Evolutionary conservation across 2,888 invertebrate species (phyloP), one percentile per base, ranked within the genome.

Genomic region (Nemotelus pantherinus): DNA sequence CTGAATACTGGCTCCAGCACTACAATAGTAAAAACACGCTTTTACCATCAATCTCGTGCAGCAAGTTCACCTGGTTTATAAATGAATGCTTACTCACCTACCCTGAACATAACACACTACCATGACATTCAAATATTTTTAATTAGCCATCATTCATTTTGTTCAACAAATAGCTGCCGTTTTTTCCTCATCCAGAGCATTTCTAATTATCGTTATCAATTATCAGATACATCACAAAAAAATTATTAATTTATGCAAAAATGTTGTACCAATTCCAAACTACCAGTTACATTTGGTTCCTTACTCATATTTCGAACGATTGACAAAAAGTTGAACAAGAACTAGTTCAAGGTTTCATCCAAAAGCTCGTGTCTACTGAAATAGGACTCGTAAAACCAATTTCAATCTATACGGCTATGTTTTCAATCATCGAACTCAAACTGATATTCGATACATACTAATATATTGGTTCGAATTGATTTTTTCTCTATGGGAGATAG

Each of bases 261-360:
- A 7, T 60, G 60, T 3, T 7, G 41, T 41, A 41, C 25, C 43
- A 25, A 7, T 43, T 41, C 7, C 3, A 39, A 60, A 60, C 41
- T 60, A 39, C 25, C n/a, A 45, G 45, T 7, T n/a, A 25, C 25
- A 3, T 9, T n/a, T 50, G 50, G 50, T 68, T 68, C 67, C 67
- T 68, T 47, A 68, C 50, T 50, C 50, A 50, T 68, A 25, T 68
- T n/a, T 50, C 44, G 67, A 48, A 2, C 50, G n/a, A 2, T 6
- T 48, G 4, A 25, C 25, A 2, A 3, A 65, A 68, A 47, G 43
- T 47, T 48, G 5, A 45, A 43, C 48, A 74, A 74, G 74, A 74
- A 74, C 60, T 74, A 60, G 74, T 74, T 74, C 74, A 74, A 74
- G 74, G 74, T 63, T 74, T 45, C 60, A 48, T 60, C 9, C 9